Conservation (phyloP, 2,797 vertebrate genomes). For the Potorous gilbertii region DNA sequence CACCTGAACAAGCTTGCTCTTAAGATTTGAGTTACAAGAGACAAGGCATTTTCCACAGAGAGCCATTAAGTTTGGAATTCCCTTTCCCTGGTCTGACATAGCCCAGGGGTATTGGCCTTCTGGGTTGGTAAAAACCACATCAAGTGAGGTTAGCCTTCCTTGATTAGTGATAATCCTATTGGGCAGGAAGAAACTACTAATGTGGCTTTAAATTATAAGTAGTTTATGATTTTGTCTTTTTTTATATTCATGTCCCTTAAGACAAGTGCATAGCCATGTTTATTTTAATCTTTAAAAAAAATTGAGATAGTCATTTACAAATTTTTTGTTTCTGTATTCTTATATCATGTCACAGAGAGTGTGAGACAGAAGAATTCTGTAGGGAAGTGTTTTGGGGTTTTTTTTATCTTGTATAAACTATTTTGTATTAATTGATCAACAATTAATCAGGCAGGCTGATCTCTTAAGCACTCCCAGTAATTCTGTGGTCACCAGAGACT, state of each 20-base stretch:
- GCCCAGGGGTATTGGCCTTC: slow-evolving; percentile 69
- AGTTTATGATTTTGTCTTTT: slow-evolving; percentile 56
- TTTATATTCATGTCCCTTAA: slow-evolving; percentile 50
- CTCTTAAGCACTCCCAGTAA: slow-evolving; percentile 48
- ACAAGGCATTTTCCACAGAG: slow-evolving; percentile 74
- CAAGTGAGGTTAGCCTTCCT: slow-evolving; percentile 58
- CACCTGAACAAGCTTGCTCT: slow-evolving; percentile 56
- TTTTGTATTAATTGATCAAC: slow-evolving; percentile 77
- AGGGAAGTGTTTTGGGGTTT: slow-evolving; percentile 75
- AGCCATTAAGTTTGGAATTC: slow-evolving; percentile 79
- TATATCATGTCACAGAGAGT: slow-evolving; percentile 75
- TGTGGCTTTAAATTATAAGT: slow-evolving; percentile 53
- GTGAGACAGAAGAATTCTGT: slow-evolving; percentile 64
- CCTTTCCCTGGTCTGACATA: slow-evolving; percentile 66
- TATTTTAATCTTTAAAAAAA: slow-evolving; percentile 42
- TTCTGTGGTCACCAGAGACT: slow-evolving; percentile 67
- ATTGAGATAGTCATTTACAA: not conserved
- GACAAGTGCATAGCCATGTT: not conserved
- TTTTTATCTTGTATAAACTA: slow-evolving; percentile 74
- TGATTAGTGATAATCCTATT: slow-evolving; percentile 55
- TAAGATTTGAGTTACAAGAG: slow-evolving; percentile 65
- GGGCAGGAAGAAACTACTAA: slow-evolving; percentile 54
- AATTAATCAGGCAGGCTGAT: slow-evolving; percentile 61
- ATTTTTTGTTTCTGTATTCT: slow-evolving; percentile 72
- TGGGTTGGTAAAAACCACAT: slow-evolving; percentile 64